Evolutionary conservation across 2,113 vertebrate genomes (phyloP).

Genomic region (Catharus minimus): DNA sequence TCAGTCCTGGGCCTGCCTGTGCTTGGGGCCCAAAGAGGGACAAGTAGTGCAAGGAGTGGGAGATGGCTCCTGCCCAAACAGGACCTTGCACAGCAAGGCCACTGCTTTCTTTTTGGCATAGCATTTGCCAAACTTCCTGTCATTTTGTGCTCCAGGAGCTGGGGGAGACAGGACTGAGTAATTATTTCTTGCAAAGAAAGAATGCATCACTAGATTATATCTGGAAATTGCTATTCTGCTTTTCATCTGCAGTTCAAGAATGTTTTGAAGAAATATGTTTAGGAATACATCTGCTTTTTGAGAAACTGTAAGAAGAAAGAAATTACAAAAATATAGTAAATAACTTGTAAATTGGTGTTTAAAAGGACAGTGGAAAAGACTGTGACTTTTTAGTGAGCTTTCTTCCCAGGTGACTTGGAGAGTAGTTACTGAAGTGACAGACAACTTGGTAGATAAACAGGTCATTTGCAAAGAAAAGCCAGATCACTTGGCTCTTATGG

Average conservation of each 20-base stretch:
- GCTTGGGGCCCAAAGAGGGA: not conserved
- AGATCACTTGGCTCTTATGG: not conserved
- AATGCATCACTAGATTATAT: not conserved
- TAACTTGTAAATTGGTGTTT: not conserved
- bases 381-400: not conserved
- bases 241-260: not conserved
- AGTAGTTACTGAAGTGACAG: not conserved
- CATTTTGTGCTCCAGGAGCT: not conserved
- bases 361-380: not conserved
- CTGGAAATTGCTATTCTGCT: not conserved
- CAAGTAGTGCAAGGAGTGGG: not conserved
- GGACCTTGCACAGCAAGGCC: not conserved
- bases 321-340: not conserved
- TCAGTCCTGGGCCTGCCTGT: not conserved
- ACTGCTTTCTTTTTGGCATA: not conserved
- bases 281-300: not conserved
- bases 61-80: not conserved
- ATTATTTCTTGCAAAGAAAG: slow-evolving; percentile 4
- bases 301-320: not conserved
- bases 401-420: not conserved
- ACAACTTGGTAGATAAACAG: not conserved
- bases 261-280: not conserved
- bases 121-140: not conserved
- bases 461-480: not conserved
- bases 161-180: not conserved